Base-by-base conservation (phyloP, 2,113 vertebrate genomes). In the Mixornis gularis region DNA sequence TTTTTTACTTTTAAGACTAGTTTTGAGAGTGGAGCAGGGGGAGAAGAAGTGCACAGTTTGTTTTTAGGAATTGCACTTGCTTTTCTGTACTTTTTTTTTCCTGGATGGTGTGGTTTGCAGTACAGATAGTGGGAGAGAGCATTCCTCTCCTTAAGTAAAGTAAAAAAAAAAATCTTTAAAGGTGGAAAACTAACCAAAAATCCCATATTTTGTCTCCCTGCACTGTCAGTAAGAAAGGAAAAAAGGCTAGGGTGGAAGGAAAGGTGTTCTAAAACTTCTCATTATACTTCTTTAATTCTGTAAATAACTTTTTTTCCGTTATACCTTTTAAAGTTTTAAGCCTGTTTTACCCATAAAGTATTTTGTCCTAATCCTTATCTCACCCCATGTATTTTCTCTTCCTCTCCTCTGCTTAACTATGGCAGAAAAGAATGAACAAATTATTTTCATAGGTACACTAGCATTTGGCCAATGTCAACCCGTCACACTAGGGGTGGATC, bases 91-190 rank as follows among this genome's bases (percentile, higher is more conserved):
- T 24, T 15, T 74, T 15, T 15, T 70, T 71, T 60, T 19, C 44
- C 40, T 5, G 2, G 13, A n/a, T 40, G 15, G 3, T 38, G 12
- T 38, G 38, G 55, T 19, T 60, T 76, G 21, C 7, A 15, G 44
- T 38, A 49, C 0, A 1, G 17, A 19, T 16, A 40, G 22, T 40
- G 17, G 13, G 17, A 40, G 21, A 32, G 21, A 59, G 12, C 38
- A 48, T 2, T 32, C 34, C 12, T 38, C 34, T 25, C 7, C 34
- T 32, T 16, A 40, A 60, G 4, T 15, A 38, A 49, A 62, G 3
- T 38, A n/a, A 40, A 76, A 59, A 40, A 76, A 59, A 74, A 76
- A 32, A 9, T 10, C 12, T 16, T 62, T 1, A 20, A 60, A 48
- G 49, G 6, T 26, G 27, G 12, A 4, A 19, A 48, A 76, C 17